phyloP scores from a whole-genome alignment of 2,888 invertebrate genomes.

The Cerceris rybyensis region DNA sequence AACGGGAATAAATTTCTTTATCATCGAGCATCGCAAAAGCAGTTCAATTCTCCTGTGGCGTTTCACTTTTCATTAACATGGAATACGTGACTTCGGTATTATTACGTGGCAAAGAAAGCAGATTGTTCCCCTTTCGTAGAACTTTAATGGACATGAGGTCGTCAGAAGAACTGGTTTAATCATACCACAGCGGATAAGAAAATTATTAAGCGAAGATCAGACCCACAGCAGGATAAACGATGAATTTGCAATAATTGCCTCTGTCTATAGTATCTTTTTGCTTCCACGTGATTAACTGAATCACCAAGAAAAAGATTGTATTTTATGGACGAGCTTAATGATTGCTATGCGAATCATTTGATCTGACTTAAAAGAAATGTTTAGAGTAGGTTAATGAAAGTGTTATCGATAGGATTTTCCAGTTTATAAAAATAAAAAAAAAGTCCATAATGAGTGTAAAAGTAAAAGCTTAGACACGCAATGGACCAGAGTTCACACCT shows the following conservation, averaged over 20 bases:
- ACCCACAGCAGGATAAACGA: slow-evolving; percentile 37
- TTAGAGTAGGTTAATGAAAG: slow-evolving; percentile 10
- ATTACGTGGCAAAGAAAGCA: not conserved
- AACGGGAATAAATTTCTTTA: not conserved
- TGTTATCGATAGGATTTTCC: slow-evolving; percentile 2
- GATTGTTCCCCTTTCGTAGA: slow-evolving; percentile 18
- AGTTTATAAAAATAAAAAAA: too few relatives aligned
- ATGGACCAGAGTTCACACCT: too few relatives aligned
- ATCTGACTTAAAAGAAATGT: slow-evolving; percentile 18
- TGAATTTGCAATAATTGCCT: slow-evolving; percentile 55
- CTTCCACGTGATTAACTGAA: slow-evolving; percentile 3
- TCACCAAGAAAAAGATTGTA: slow-evolving; percentile 15
- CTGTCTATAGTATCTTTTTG: slow-evolving; percentile 15
- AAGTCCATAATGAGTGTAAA: too few relatives aligned
- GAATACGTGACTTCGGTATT: not conserved
- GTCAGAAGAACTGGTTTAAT: slow-evolving; percentile 58
- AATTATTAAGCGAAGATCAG: slow-evolving; percentile 48
- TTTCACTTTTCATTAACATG: not conserved
- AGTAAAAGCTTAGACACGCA: too few relatives aligned
- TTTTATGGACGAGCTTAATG: slow-evolving; percentile 17
- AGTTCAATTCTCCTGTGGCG: not conserved
- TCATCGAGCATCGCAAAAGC: not conserved
- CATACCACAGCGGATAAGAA: slow-evolving; percentile 47
- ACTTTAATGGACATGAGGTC: slow-evolving; percentile 35
- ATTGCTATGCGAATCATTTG: slow-evolving; percentile 5